Evolutionary conservation across 1,140 invertebrate genomes (phyloP), one percentile per base, ranked within the genome.

Genomic region (Hylaeus anthracinus): DNA sequence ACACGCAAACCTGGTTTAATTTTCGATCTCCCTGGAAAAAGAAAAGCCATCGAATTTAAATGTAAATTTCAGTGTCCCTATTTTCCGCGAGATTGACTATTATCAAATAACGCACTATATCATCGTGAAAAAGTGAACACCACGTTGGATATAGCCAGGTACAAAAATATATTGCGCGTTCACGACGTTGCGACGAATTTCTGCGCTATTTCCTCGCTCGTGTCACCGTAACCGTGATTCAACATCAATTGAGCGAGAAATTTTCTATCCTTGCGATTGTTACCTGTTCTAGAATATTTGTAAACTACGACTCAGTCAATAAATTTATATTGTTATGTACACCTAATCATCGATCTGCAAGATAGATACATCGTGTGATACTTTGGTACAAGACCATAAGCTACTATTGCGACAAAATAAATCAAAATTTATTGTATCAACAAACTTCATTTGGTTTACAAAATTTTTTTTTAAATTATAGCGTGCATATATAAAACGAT

Each of bases 61-160:
- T 60, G 26, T 77, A 60, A 77, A 69, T 77, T 60, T 60, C 55
- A 45, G 15, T 8, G 8, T 15, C 37, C 53, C 65, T 77, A 77
- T 77, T 69, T 77, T 75, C 51, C 63, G 26, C 65, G 74, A 77
- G 65, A 77, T 77, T 77, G 55, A 69, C 74, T 51, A 9, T 77
- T 60, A 77, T 69, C 43, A n/a, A 77, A 67, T 77, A 48, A 69
- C 55, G 26, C 41, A 14, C 26, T 69, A 14, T 69, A 77, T 65
- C 65, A 39, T 37, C 74, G 41, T 1, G 74, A 26, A 48, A 77
- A 77, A 69, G 51, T 56, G 41, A 55, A 37, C 55, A 5, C 14
- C 37, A 2, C 39, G 60, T 12, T 5, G 72, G 26, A 51, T 58
- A 8, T 3, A 37, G 9, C 5, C 9, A 10, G 4, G 1, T 14